Conservation (phyloP, 2,113 vertebrate species). For the Dromiciops gliroides region DNA sequence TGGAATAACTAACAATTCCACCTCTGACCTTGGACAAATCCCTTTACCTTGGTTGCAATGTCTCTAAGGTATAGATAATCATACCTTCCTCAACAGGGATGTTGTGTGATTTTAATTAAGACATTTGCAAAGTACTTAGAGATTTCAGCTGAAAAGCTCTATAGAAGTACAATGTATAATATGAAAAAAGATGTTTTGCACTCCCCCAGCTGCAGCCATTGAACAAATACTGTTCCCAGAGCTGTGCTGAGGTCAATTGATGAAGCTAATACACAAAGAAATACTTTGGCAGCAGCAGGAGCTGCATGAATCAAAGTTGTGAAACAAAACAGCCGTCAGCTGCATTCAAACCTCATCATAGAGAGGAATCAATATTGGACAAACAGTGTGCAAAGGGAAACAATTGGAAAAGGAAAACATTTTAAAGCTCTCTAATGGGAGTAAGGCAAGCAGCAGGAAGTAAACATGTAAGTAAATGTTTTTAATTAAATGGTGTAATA, state of each 20-base stretch:
- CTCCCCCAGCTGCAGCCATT: slow-evolving; percentile 64
- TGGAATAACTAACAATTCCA: slow-evolving; percentile 30
- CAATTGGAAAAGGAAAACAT: slow-evolving; percentile 71
- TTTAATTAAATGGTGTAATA: not conserved
- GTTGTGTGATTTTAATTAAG: slow-evolving; percentile 24
- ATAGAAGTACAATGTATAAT: not conserved
- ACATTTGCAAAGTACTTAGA: slow-evolving; percentile 19
- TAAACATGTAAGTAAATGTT: slow-evolving; percentile 22
- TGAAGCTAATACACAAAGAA: slow-evolving; percentile 58
- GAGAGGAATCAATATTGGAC: slow-evolving; percentile 74
- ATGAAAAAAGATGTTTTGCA: slow-evolving; percentile 32
- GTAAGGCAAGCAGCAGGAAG: slow-evolving; percentile 36
- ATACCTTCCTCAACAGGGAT: slow-evolving; percentile 6
- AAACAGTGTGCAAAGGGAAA: slow-evolving; percentile 69
- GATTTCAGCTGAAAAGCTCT: slow-evolving; percentile 23
- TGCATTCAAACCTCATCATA: slow-evolving; percentile 62
- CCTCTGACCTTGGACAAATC: slow-evolving; percentile 37
- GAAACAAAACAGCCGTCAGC: slow-evolving; percentile 70
- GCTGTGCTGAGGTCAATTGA: slow-evolving; percentile 47
- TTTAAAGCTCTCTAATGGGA: slow-evolving; percentile 58
- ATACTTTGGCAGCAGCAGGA: slow-evolving; percentile 54
- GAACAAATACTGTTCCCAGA: slow-evolving; percentile 33
- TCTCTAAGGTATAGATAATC: slow-evolving; percentile 24
- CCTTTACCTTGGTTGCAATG: slow-evolving; percentile 43
- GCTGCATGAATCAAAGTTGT: slow-evolving; percentile 58